Base-by-base conservation (phyloP, 2,797 vertebrate species). In the Trematomus bernacchii region DNA sequence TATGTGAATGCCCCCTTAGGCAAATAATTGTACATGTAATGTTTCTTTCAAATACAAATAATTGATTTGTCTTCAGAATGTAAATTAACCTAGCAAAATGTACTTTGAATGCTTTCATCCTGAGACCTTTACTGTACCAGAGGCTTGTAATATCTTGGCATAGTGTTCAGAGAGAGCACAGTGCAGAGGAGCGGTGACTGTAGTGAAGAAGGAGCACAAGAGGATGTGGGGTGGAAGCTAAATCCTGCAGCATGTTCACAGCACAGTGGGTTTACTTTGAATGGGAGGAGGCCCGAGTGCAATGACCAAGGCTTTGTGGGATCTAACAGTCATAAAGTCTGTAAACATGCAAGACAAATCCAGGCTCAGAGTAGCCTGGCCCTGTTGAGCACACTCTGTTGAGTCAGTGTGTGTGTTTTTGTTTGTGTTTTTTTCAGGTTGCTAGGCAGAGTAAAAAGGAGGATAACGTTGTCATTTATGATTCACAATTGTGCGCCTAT, bases 271-370 rank as follows among this genome's bases (percentile, higher is more conserved):
- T 79, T 76, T 59, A 59, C 51, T 71, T 88, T 76, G 73, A 73
- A 77, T 72, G 6, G 58, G n/a, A 75, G 51, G 10, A 37, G 47
- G 64, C 33, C 40, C 11, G 23, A 46, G 19, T 58, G 61, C 53
- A 87, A 73, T 76, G 70, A 77, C n/a, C 80, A 73, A 74, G 65
- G 64, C 23, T 78, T 76, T 68, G 67, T 54, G 11, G 43, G 55
- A 77, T 71, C 52, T n/a, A 61, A 59, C n/a, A 43, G 10, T 40
- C 42, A 76, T 47, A 33, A 66, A 43, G 44, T 76, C 13, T 55
- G 5, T 8, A 37, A 19, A 74, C 15, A 52, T 44, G 48, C 6
- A 58, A 16, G 12, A 61, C 19, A 55, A 61, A 21, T 37, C n/a
- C 19, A 53, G 55, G 50, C 21, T 51, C n/a, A 48, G 47, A 37